Evolutionary conservation across 2,888 invertebrate species (phyloP).

Genomic region (Acheta domesticus): DNA sequence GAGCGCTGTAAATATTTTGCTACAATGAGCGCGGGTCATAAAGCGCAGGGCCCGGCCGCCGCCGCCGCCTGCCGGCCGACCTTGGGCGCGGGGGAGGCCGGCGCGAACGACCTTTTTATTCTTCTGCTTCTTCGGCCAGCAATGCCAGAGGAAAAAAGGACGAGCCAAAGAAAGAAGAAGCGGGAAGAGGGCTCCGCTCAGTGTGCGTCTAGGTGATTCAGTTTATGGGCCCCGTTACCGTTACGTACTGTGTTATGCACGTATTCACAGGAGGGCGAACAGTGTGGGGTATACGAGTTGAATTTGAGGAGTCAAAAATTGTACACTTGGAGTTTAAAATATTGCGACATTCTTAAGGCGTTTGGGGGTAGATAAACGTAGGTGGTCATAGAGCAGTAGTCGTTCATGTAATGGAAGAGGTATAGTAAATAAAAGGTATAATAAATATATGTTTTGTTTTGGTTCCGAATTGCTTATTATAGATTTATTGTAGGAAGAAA

Average conservation of each 20-base stretch:
- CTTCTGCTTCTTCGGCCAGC: not conserved
- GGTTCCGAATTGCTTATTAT: too few relatives aligned
- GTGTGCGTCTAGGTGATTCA: not conserved
- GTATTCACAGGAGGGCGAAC: not conserved
- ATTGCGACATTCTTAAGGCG: too few relatives aligned
- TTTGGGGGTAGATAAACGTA: too few relatives aligned
- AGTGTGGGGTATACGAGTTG: too few relatives aligned
- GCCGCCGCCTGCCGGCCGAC: not conserved
- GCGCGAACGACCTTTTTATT: not conserved
- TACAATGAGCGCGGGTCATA: not conserved
- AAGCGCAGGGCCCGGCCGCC: not conserved
- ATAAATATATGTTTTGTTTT: too few relatives aligned
- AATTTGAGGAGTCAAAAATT: too few relatives aligned
- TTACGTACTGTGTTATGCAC: not conserved
- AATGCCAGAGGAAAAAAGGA: not conserved
- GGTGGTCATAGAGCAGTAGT: too few relatives aligned
- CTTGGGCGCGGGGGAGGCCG: not conserved
- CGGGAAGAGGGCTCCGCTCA: not conserved
- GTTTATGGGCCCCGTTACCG: not conserved
- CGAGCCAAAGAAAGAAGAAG: not conserved
- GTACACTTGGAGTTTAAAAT: too few relatives aligned
- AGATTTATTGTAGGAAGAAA: too few relatives aligned
- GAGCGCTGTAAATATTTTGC: slow-evolving; percentile 10
- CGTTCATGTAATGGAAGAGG: too few relatives aligned
- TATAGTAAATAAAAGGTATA: too few relatives aligned